phyloP scores from a whole-genome alignment of 2,888 invertebrate genomes.

The Cheilosia scutellata region DNA sequence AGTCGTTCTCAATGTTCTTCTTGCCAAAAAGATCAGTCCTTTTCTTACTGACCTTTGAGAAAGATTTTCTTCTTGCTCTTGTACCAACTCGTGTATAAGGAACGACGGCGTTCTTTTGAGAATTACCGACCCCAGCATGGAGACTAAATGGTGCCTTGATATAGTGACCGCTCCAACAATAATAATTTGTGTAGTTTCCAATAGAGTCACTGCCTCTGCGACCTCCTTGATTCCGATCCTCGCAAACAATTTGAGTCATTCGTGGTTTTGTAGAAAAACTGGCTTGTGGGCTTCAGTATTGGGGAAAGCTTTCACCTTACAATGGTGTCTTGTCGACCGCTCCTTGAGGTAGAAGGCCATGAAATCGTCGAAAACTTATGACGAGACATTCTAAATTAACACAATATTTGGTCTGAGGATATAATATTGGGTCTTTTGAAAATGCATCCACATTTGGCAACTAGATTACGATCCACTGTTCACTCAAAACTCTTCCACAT shows the following conservation, averaged over 20 bases:
- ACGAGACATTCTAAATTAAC: conserved; percentile 89
- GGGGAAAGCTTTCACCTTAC: conserved; percentile 99
- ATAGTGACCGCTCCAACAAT: conserved; percentile 98
- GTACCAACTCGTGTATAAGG: conserved; percentile 99
- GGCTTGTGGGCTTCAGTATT: conserved; percentile 98
- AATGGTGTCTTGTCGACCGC: conserved; percentile 97
- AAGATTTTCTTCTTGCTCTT: conserved; percentile 99
- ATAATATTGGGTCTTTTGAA: no score
- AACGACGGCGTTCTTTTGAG: conserved; percentile 98
- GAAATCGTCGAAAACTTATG: conserved; percentile 99
- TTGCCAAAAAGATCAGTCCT: conserved; percentile 99
- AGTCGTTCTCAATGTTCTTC: conserved; percentile 98
- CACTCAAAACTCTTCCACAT: neutral
- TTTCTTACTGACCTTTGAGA: conserved; percentile 98
- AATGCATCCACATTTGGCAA: no score
- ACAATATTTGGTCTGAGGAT: no score
- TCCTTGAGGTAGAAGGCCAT: conserved; percentile 99
- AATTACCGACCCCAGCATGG: conserved; percentile 99
- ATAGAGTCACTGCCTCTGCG: conserved; percentile 98
- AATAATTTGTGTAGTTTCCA: conserved; percentile 99
- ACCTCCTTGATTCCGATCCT: conserved; percentile 99
- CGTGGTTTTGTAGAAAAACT: conserved; percentile 99
- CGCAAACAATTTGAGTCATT: conserved; percentile 99
- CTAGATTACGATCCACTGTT: no score
- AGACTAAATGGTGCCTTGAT: conserved; percentile 99